phyloP scores from a whole-genome alignment of 2,113 vertebrate genomes.

The Myrmophylax atrothorax region DNA sequence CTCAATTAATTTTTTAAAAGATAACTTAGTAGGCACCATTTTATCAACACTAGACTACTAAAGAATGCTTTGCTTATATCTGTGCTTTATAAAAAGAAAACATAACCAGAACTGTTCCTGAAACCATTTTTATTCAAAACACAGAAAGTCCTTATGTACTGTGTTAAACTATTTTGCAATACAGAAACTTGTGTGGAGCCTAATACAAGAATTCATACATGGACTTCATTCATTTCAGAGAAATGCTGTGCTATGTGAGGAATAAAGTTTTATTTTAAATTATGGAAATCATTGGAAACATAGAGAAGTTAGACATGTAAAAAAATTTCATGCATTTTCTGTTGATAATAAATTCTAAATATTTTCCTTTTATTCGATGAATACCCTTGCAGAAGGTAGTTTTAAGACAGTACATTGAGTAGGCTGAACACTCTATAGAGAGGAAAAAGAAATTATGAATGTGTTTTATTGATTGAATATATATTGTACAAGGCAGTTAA shows the following conservation, averaged over 20 bases:
- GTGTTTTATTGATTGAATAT: not conserved
- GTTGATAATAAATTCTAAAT: not conserved
- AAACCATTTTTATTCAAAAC: not conserved
- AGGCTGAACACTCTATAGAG: not conserved
- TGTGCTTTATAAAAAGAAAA: not conserved
- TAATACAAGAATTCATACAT: not conserved
- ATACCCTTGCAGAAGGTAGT: not conserved
- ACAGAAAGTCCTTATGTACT: not conserved
- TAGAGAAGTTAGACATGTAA: not conserved
- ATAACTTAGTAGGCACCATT: constrained; percentile 23
- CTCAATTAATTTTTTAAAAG: constrained; percentile 65
- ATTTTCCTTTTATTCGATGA: not conserved
- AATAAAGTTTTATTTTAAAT: not conserved
- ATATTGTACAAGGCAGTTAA: no score
- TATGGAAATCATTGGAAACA: not conserved
- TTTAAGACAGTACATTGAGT: not conserved
- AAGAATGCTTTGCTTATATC: not conserved
- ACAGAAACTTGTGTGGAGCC: not conserved
- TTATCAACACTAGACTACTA: constrained; percentile 31
- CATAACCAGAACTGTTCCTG: not conserved
- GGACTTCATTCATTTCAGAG: not conserved
- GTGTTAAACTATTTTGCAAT: not conserved
- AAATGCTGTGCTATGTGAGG: not conserved
- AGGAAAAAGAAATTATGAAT: not conserved
- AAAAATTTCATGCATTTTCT: not conserved